These are phyloP conservation scores for Chirona hameri DNA, from an alignment of 2,888 invertebrate species.

Conservation along the genomic window DNA sequence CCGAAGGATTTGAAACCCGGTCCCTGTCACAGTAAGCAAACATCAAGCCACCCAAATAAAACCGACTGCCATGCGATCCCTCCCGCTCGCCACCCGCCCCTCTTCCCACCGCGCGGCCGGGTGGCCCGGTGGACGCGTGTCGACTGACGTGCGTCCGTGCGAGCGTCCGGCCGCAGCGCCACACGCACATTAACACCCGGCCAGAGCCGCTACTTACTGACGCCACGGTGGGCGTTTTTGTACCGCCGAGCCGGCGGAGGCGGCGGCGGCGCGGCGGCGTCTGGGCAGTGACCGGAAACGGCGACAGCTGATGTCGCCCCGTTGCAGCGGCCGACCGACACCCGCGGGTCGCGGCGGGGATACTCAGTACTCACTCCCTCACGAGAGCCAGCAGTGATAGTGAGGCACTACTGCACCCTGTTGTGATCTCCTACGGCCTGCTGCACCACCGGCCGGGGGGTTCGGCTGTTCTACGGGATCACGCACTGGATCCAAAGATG, in stretches of 20 bases:
- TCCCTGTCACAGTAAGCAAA: too few relatives aligned
- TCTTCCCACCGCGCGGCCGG: background rate
- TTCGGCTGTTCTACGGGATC: too few relatives aligned
- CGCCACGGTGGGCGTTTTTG: background rate
- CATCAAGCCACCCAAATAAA: too few relatives aligned
- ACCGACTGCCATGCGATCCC: too few relatives aligned
- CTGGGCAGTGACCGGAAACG: background rate
- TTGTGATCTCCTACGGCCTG: too few relatives aligned
- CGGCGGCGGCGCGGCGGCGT: background rate
- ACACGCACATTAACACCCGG: background rate
- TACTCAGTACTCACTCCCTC: too few relatives aligned
- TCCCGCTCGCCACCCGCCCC: background rate
- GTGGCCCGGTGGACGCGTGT: background rate
- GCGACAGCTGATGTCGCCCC: background rate
- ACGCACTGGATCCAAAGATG: too few relatives aligned
- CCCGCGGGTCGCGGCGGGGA: too few relatives aligned
- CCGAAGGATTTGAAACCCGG: background rate
- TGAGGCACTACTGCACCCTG: too few relatives aligned
- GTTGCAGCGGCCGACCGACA: too few relatives aligned
- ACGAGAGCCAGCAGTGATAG: too few relatives aligned
- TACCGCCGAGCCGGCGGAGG: background rate
- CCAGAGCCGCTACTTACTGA: background rate
- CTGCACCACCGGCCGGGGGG: too few relatives aligned
- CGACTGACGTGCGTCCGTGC: background rate
- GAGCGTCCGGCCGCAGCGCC: background rate